Conservation (phyloP, 2,113 vertebrate species). For the Semnornis frantzii region DNA sequence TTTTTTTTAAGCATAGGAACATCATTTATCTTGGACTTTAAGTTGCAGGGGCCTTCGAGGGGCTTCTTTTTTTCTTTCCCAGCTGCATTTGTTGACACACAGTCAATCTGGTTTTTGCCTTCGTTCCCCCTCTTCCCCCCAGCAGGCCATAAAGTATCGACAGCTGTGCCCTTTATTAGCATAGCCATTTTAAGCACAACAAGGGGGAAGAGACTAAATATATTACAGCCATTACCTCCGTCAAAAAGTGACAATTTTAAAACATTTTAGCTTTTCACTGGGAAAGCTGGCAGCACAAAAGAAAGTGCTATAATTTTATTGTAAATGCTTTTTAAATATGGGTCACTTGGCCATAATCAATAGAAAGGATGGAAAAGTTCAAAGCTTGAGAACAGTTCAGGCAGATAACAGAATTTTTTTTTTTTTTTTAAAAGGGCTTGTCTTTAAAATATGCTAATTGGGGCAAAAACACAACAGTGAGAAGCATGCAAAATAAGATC, state of each 20-base stretch:
- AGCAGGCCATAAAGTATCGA: constrained; percentile 91
- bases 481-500: constrained; percentile 52
- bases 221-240: constrained; percentile 88
- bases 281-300: constrained; percentile 76
- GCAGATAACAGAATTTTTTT: constrained; percentile 26
- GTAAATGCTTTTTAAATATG: constrained; percentile 91
- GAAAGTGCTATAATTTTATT: constrained; percentile 82
- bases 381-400: constrained; percentile 57
- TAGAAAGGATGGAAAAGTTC: constrained; percentile 66
- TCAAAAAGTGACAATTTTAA: constrained; percentile 91
- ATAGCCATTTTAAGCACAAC: constrained; percentile 79
- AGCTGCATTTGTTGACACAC: constrained; percentile 98
- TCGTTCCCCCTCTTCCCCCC: constrained; percentile 60
- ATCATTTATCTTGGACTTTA: constrained; percentile 82
- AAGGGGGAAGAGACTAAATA: constrained; percentile 80
- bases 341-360: constrained; percentile 73
- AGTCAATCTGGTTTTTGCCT: constrained; percentile 86
- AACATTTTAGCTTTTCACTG: constrained; percentile 85
- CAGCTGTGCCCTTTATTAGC: constrained; percentile 96
- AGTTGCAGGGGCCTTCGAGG: constrained; percentile 80
- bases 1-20: constrained; percentile 76
- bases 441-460: constrained; percentile 75
- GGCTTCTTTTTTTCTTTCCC: constrained; percentile 86
- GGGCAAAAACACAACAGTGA: constrained; percentile 45
- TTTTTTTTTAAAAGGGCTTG: neutral